These are phyloP conservation scores for Arrhamphus sclerolepis DNA, from an alignment of 2,797 vertebrate species.

Conservation along the genomic window DNA sequence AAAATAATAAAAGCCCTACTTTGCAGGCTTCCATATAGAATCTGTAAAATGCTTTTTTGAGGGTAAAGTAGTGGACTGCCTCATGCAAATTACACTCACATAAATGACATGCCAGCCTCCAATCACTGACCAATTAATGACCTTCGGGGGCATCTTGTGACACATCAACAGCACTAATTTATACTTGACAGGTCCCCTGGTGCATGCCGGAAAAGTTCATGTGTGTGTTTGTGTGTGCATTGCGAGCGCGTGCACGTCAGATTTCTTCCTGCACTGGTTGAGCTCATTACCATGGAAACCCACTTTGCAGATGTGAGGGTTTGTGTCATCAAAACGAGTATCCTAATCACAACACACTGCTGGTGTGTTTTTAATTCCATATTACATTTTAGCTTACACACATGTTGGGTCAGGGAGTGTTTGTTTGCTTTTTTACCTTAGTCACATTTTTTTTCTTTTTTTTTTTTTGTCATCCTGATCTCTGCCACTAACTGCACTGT, in stretches of 20 bases:
- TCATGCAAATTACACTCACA: slow-evolving; percentile 76
- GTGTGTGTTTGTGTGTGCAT: slow-evolving; percentile 14
- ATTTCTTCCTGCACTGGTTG: slow-evolving; percentile 59
- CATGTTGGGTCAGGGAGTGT: neutral
- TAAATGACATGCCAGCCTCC: slow-evolving; percentile 76
- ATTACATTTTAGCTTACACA: neutral
- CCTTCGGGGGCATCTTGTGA: slow-evolving; percentile 73
- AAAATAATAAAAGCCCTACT: slow-evolving; percentile 15
- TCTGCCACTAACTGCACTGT: slow-evolving; percentile 32
- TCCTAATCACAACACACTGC: slow-evolving; percentile 28
- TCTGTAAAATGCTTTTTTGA: slow-evolving; percentile 59
- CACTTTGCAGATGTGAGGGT: slow-evolving; percentile 48
- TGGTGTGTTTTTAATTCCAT: slow-evolving; percentile 15
- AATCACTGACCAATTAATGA: slow-evolving; percentile 82
- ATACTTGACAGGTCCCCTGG: slow-evolving; percentile 77
- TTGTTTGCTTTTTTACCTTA: slow-evolving; percentile 9
- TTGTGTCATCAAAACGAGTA: slow-evolving; percentile 43
- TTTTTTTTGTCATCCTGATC: slow-evolving; percentile 18
- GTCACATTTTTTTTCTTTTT: slow-evolving; percentile 3
- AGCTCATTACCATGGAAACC: slow-evolving; percentile 77
- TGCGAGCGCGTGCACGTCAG: neutral
- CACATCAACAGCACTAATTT: slow-evolving; percentile 77
- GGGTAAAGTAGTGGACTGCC: slow-evolving; percentile 51
- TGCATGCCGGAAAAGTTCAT: slow-evolving; percentile 58
- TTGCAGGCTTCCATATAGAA: slow-evolving; percentile 54